Percentiles rank a stretch among this genome's conserved stretches.
phyloP scores from a whole-genome alignment of 2,113 vertebrate genomes.

The Artemisiospiza belli region DNA sequence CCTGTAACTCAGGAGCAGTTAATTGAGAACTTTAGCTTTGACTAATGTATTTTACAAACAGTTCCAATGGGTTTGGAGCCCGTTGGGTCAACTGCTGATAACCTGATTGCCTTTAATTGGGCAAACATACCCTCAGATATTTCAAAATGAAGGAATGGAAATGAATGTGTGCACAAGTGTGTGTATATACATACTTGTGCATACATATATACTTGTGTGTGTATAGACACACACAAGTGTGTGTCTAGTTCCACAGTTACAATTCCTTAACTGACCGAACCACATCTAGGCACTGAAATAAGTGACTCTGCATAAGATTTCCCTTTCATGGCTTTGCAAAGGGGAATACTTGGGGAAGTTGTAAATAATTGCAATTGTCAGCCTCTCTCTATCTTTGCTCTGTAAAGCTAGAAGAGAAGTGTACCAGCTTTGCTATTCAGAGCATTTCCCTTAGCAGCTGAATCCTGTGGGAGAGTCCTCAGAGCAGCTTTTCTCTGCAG shows the following conservation, averaged over 20 bases:
- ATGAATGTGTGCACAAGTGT: neutral
- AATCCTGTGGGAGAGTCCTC: conserved; percentile 22
- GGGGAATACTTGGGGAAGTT: neutral
- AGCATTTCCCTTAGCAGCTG: conserved; percentile 35
- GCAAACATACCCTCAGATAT: neutral
- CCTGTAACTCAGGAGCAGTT: neutral
- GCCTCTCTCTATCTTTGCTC: neutral
- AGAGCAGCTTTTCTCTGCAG: neutral
- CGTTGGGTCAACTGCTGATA: neutral
- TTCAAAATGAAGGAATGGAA: neutral
- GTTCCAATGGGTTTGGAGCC: neutral
- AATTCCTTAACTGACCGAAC: neutral
- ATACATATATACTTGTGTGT: too few species aligned
- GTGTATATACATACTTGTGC: too few species aligned
- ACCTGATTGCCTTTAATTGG: neutral
- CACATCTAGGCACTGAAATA: neutral
- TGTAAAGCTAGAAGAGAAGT: neutral
- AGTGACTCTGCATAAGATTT: accelerated
- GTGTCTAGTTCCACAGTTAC: neutral
- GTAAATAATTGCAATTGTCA: neutral
- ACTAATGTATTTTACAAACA: neutral
- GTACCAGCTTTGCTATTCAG: conserved; percentile 24
- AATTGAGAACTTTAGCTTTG: neutral
- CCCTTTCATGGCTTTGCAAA: neutral
- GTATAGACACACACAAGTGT: too few species aligned